phyloP scores from a whole-genome alignment of 2,888 invertebrate species.

The Phaonia tiefii region DNA sequence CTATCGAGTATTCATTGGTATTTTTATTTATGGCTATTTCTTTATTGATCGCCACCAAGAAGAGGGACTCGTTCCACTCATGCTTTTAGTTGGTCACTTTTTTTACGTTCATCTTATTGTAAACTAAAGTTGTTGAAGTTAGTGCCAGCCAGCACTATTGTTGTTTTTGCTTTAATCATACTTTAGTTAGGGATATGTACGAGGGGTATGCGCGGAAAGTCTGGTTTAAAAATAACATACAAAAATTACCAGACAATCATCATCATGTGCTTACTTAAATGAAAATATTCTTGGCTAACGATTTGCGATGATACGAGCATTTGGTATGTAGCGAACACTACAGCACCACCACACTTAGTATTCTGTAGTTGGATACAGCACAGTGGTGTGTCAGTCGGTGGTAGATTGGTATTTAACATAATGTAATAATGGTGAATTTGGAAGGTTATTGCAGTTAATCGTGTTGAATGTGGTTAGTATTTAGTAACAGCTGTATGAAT shows the following conservation, averaged over 20 bases:
- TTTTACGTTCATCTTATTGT: not conserved
- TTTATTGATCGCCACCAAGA: constrained; percentile 8
- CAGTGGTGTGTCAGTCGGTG: constrained; percentile 20
- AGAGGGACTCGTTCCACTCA: not conserved
- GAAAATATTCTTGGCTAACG: constrained; percentile 22
- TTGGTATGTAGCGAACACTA: too few species aligned
- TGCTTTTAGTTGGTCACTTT: not conserved
- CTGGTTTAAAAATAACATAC: not conserved
- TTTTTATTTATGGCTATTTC: constrained; percentile 30
- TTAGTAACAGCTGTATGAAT: too few species aligned
- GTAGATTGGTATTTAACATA: not conserved
- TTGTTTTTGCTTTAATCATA: constrained; percentile 3
- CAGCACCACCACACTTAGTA: too few species aligned
- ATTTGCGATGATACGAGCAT: not conserved
- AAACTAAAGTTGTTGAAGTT: not conserved
- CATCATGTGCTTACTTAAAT: constrained; percentile 12
- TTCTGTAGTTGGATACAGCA: too few species aligned
- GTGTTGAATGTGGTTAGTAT: too few species aligned
- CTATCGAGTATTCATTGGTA: constrained; percentile 12
- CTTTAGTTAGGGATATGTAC: too few species aligned
- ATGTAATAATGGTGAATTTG: not conserved
- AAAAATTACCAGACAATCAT: constrained; percentile 12
- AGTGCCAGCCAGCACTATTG: too few species aligned
- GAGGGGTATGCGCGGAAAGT: too few species aligned
- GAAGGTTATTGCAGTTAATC: not conserved